Conservation (phyloP, 2,113 vertebrate genomes). For the Ibidorhyncha struthersii region DNA sequence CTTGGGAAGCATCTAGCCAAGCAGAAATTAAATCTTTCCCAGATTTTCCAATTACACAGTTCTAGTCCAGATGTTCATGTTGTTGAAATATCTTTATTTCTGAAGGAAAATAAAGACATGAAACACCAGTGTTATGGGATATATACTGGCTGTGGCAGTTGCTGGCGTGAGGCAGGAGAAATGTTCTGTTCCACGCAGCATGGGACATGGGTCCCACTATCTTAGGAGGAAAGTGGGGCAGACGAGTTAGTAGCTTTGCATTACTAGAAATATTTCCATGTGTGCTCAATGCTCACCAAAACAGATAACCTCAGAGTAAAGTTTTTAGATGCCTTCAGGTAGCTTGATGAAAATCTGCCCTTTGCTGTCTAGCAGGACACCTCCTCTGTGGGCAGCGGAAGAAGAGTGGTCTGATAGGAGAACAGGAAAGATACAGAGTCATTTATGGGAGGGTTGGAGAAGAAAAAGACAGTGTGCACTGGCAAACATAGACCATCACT, state of each 20-base stretch:
- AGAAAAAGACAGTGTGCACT: background rate
- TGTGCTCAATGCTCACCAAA: background rate
- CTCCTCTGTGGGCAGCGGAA: background rate
- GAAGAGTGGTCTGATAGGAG: background rate
- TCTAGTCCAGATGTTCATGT: conserved; percentile 27
- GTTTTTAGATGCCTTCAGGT: background rate
- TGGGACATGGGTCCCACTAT: background rate
- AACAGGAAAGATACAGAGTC: background rate
- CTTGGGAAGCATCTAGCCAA: background rate
- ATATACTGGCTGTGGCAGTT: background rate
- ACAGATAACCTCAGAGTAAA: background rate
- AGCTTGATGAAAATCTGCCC: background rate
- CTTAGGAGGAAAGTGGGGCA: background rate
- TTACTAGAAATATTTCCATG: background rate
- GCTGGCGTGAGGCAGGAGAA: background rate
- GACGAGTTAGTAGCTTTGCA: background rate
- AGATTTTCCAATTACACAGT: conserved; percentile 4
- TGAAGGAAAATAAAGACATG: background rate
- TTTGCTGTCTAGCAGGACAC: background rate
- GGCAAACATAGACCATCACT: background rate
- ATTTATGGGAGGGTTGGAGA: background rate
- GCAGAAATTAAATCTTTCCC: conserved; percentile 28
- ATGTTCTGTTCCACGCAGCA: background rate
- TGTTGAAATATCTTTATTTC: conserved; percentile 38
- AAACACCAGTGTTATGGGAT: background rate